Conservation (phyloP, 2,888 invertebrate species). For the Quadriops clusia region DNA sequence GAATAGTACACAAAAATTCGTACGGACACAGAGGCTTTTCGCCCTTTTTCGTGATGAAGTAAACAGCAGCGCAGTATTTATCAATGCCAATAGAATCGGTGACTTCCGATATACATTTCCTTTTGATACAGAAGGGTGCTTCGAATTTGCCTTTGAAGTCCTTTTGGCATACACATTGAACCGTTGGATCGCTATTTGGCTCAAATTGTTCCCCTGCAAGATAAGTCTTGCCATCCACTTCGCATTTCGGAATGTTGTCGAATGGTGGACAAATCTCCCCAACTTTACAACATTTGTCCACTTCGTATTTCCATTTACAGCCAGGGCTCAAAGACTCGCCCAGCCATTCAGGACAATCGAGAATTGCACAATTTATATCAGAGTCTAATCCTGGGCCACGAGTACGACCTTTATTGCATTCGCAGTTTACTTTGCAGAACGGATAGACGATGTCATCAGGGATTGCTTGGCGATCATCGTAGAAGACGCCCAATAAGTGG, state of each 20-base stretch:
- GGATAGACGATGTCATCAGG: constrained; percentile 1
- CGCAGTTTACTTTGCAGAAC: constrained; percentile 7
- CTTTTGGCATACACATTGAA: constrained; percentile 9
- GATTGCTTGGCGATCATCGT: constrained; percentile 2
- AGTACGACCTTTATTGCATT: constrained; percentile 6
- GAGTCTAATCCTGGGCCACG: too few relatives aligned
- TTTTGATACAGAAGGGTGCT: constrained; percentile 11
- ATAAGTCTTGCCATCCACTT: too few relatives aligned
- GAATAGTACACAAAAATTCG: too few relatives aligned
- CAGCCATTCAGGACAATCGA: constrained; percentile 14
- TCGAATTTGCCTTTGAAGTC: constrained; percentile 11
- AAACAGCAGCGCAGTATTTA: constrained; percentile 11
- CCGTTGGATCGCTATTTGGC: constrained; percentile 4
- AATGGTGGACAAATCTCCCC: constrained; percentile 12
- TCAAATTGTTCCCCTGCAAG: constrained; percentile 11
- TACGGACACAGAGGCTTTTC: too few relatives aligned
- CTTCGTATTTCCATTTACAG: constrained; percentile 9
- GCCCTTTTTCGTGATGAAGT: too few relatives aligned
- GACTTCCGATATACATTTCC: constrained; percentile 9
- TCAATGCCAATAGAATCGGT: constrained; percentile 2
- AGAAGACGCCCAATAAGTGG: too few relatives aligned
- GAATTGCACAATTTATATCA: constrained; percentile 12
- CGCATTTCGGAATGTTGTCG: too few relatives aligned
- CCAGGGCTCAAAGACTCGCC: constrained; percentile 7
- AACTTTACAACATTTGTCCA: constrained; percentile 8